These are phyloP conservation scores for Smithornis capensis DNA, from an alignment of 2,113 vertebrate genomes.

Conservation along the genomic window DNA sequence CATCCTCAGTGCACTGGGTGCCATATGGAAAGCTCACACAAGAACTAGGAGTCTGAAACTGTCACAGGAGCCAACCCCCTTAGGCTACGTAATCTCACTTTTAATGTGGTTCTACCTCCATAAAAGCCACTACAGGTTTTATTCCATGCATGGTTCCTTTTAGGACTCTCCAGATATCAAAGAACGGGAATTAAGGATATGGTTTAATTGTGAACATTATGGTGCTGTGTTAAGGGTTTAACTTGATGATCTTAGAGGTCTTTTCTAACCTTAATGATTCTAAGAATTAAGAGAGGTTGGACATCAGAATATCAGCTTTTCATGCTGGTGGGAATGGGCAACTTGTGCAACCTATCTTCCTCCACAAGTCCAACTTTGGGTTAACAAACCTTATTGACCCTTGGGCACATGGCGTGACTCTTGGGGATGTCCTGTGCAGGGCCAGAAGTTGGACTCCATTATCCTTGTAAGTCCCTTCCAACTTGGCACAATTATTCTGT, in stretches of 20 bases:
- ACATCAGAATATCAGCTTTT: background rate
- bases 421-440: too few relatives aligned
- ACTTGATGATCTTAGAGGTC: background rate
- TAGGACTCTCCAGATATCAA: background rate
- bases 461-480: too few relatives aligned
- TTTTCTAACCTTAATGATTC: fast-evolving
- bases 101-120: background rate
- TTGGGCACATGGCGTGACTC: too few relatives aligned
- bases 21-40: fast-evolving
- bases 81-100: fast-evolving
- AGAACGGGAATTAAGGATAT: fast-evolving
- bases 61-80: background rate
- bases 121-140: background rate
- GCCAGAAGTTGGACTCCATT: too few relatives aligned
- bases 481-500: too few relatives aligned
- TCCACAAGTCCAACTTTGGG: fast-evolving
- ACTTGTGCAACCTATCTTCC: background rate
- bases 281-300: background rate
- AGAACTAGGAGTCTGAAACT: background rate
- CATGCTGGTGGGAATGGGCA: fast-evolving
- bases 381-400: background rate
- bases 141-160: background rate
- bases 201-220: fast-evolving
- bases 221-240: fast-evolving
- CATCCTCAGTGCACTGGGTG: fast-evolving